Evolutionary conservation across 2,888 invertebrate species (phyloP).

Genomic region (Thecocarcelia acutangulata): DNA sequence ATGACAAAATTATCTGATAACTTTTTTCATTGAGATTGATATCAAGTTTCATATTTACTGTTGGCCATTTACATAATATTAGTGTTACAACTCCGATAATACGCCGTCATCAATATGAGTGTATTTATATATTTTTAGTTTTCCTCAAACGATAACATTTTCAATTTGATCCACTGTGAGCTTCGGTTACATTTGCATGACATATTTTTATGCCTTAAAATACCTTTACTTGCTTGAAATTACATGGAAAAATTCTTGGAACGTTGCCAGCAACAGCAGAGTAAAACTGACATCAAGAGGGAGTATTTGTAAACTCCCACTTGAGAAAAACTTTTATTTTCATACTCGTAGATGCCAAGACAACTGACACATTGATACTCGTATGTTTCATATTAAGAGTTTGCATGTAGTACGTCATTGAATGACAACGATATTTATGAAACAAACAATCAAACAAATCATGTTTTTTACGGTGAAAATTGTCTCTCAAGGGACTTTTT

Average conservation of each 20-base stretch:
- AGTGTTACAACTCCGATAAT: too few relatives aligned
- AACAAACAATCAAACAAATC: background rate
- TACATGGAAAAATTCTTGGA: background rate
- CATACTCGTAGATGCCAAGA: background rate
- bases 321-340: background rate
- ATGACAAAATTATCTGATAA: too few relatives aligned
- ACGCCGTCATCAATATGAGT: too few relatives aligned
- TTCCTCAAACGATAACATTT: background rate
- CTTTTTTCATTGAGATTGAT: too few relatives aligned
- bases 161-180: background rate
- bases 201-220: background rate
- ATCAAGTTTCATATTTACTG: too few relatives aligned
- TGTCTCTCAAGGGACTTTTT: too few relatives aligned
- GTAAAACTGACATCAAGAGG: slow-evolving; percentile 13
- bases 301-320: slow-evolving; percentile 19
- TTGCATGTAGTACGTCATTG: too few relatives aligned
- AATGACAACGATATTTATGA: background rate
- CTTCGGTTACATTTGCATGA: background rate
- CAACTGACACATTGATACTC: background rate
- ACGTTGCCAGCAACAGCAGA: slow-evolving; percentile 8
- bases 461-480: too few relatives aligned
- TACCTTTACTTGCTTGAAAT: background rate
- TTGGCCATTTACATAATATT: too few relatives aligned
- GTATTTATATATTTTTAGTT: too few relatives aligned
- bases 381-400: slow-evolving; percentile 1